Conservation (phyloP, 2,797 vertebrate genomes). For the Hoplostethus mediterraneus region DNA sequence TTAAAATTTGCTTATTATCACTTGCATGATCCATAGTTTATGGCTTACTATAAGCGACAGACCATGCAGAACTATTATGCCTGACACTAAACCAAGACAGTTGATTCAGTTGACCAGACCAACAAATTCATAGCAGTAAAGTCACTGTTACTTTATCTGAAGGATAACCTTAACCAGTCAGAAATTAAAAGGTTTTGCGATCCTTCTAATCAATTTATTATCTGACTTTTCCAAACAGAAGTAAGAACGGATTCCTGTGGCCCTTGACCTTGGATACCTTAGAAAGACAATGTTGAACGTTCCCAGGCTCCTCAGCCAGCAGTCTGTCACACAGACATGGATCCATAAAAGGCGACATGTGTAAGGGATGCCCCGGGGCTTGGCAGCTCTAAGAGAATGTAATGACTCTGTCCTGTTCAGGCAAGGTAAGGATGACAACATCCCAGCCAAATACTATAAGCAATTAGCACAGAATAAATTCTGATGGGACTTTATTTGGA, state of each 20-base stretch:
- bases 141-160: too few species aligned
- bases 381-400: conserved; percentile 55
- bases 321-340: conserved; percentile 27
- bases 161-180: too few species aligned
- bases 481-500: conserved; percentile 1
- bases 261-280: conserved; percentile 37
- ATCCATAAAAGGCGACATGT: conserved; percentile 78
- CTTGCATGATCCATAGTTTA: not conserved
- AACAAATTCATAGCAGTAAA: not conserved
- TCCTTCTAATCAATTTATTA: conserved; percentile 21
- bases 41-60: not conserved
- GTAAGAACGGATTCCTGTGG: conserved; percentile 14
- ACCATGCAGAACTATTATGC: not conserved
- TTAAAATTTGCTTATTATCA: not conserved
- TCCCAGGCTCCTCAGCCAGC: conserved; percentile 59
- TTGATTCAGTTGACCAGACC: not conserved
- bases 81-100: not conserved
- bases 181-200: not conserved
- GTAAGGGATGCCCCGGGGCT: conserved; percentile 54
- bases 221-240: conserved; percentile 39
- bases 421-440: conserved; percentile 39
- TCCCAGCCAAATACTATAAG: conserved; percentile 32
- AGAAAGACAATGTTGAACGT: conserved; percentile 57
- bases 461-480: conserved; percentile 15
- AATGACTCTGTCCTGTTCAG: conserved; percentile 47